A percentile compares a stretch with the other conserved stretches of the same genome.
Conservation (phyloP, 2,113 vertebrate genomes). For the Dunckerocampus dactyliophorus region DNA sequence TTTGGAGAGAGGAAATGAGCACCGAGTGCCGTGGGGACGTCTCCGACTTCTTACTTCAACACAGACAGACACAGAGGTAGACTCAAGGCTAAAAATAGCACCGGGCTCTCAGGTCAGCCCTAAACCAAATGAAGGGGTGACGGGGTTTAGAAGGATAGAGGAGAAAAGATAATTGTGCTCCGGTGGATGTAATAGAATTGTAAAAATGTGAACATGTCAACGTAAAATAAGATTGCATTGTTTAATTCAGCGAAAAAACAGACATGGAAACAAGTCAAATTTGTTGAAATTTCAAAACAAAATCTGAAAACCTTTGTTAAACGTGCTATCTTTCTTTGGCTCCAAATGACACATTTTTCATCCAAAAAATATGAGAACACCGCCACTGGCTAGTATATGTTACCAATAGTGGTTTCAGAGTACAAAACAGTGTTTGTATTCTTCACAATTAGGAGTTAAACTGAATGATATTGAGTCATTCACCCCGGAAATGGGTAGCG, state of each 20-base stretch:
- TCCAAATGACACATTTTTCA: too few species aligned
- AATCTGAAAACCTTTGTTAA: too few species aligned
- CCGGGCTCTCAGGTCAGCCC: constrained; percentile 43
- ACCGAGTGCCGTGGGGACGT: constrained; percentile 44
- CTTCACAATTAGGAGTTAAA: too few species aligned
- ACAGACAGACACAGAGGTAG: constrained; percentile 45
- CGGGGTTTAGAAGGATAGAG: constrained; percentile 12
- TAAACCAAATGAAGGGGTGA: constrained; percentile 28
- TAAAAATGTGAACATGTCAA: not conserved
- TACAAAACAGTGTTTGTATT: too few species aligned
- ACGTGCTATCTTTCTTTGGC: too few species aligned
- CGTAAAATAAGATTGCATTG: not conserved
- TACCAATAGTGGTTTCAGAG: too few species aligned
- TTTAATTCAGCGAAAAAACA: not conserved
- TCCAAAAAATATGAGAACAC: too few species aligned
- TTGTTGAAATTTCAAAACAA: too few species aligned
- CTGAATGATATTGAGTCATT: too few species aligned
- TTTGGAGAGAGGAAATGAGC: constrained; percentile 63
- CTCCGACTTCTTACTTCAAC: constrained; percentile 34
- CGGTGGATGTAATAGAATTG: not conserved
- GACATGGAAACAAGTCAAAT: too few species aligned
- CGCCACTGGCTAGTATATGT: too few species aligned
- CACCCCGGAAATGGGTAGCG: too few species aligned
- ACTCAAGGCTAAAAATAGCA: constrained; percentile 56
- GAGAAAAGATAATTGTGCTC: constrained; percentile 14